Evolutionary conservation across 2,888 invertebrate species (phyloP), one percentile per base, ranked within the genome.

Genomic region (Zaprionus lineosus): DNA sequence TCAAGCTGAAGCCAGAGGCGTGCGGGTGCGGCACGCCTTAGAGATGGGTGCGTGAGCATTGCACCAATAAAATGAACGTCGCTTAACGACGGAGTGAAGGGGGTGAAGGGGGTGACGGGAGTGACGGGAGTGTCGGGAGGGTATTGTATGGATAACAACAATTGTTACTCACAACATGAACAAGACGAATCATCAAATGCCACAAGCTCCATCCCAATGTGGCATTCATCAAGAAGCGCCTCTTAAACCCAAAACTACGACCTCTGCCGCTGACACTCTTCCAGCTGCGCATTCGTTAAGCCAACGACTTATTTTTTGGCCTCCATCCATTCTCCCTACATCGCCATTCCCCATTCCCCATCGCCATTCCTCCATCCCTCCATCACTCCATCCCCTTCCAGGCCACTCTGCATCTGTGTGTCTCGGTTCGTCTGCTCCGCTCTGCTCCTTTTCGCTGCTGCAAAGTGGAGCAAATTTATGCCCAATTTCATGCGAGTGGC

Each of bases 381-480:
- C 33, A 8, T 37, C 62, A 2, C 24, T 7, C n/a, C 7, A 7
- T 8, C 7, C 5, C 11, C 4, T 8, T 36, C 26, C 16, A 16
- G 16, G 2, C 8, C 16, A 16, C 16, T 24, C 33, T 48, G n/a
- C n/a, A n/a, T n/a, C n/a, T n/a, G n/a, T n/a, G n/a, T n/a, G n/a
- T n/a, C n/a, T n/a, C n/a, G n/a, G n/a, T n/a, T n/a, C n/a, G n/a
- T n/a, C n/a, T n/a, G n/a, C n/a, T n/a, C n/a, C n/a, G n/a, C n/a
- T n/a, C n/a, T n/a, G n/a, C n/a, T n/a, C n/a, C n/a, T n/a, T n/a
- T n/a, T n/a, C n/a, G n/a, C 28, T 47, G 36, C 12, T 15, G 37
- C 79, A 81, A 82, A 82, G 86, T 82, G 81, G 81, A 81, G 84
- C 81, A 82, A 82, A 82, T 82, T 82, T 82, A 82, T 82, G 81